Evolutionary conservation across 2,113 vertebrate genomes (phyloP).

Genomic region (Delphinus delphis): DNA sequence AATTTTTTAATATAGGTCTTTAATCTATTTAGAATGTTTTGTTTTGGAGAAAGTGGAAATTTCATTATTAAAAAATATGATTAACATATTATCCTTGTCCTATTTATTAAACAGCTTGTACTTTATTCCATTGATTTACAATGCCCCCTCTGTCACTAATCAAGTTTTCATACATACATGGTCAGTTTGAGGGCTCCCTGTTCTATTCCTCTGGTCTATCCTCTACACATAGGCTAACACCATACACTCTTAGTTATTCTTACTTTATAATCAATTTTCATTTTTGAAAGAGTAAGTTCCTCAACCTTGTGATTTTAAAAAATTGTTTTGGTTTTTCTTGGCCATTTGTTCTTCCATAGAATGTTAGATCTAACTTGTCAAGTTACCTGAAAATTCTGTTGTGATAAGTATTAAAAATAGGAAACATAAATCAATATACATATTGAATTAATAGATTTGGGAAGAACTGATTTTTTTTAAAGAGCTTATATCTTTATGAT

Average conservation of each 20-base stretch:
- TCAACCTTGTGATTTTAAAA: not conserved
- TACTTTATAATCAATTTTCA: not conserved
- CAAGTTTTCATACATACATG: not conserved
- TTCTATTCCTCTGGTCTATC: not conserved
- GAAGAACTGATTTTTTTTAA: not conserved
- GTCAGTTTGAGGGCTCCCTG: not conserved
- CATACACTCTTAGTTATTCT: not conserved
- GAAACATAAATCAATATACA: not conserved
- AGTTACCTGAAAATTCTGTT: not conserved
- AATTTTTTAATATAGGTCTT: not conserved
- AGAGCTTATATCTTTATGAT: not conserved
- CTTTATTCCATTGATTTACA: not conserved
- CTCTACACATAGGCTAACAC: not conserved
- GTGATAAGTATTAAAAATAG: not conserved
- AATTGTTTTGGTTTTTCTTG: not conserved
- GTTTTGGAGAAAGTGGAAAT: not conserved
- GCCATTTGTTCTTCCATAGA: not conserved
- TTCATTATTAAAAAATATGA: not conserved
- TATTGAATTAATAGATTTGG: not conserved
- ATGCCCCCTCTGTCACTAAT: not conserved
- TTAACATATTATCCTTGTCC: not conserved
- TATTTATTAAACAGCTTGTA: not conserved
- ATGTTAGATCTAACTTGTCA: not conserved
- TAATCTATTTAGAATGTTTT: not conserved
- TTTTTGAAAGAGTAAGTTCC: slow-evolving; percentile 3